These are phyloP conservation scores for Antigone vipio DNA, from an alignment of 2,113 vertebrate species.

Conservation along the genomic window DNA sequence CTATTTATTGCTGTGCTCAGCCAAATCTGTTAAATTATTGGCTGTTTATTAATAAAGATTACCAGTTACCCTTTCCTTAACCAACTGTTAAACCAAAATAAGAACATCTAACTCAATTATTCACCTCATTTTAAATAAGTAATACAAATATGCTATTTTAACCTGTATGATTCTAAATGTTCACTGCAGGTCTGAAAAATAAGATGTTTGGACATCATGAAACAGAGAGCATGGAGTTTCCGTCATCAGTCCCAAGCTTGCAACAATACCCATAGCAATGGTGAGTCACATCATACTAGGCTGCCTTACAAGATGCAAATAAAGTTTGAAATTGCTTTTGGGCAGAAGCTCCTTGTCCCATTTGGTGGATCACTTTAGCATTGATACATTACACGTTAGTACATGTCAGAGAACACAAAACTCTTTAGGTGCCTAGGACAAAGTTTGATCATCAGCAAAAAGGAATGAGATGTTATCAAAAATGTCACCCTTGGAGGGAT, in stretches of 20 bases:
- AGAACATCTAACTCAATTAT: neutral
- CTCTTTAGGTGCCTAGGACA: neutral
- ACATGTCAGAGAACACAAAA: neutral
- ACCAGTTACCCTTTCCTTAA: neutral
- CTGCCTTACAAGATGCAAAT: neutral
- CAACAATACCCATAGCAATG: neutral
- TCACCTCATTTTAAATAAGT: neutral
- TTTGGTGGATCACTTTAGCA: neutral
- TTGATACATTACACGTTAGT: neutral
- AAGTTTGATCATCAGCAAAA: neutral
- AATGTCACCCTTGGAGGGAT: rapidly evolving
- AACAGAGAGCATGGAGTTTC: neutral
- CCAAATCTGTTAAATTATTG: neutral
- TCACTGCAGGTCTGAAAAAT: neutral
- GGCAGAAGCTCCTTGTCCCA: neutral
- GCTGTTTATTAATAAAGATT: neutral
- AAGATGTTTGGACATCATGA: neutral
- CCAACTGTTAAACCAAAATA: neutral
- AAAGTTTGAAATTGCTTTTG: neutral
- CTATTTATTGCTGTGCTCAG: rapidly evolving
- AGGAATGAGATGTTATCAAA: rapidly evolving
- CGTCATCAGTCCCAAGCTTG: neutral
- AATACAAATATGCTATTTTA: neutral
- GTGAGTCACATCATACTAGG: neutral
- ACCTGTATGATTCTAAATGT: neutral